These are phyloP conservation scores for Nansenia antarctica DNA, from an alignment of 2,113 vertebrate species.

Conservation along the genomic window DNA sequence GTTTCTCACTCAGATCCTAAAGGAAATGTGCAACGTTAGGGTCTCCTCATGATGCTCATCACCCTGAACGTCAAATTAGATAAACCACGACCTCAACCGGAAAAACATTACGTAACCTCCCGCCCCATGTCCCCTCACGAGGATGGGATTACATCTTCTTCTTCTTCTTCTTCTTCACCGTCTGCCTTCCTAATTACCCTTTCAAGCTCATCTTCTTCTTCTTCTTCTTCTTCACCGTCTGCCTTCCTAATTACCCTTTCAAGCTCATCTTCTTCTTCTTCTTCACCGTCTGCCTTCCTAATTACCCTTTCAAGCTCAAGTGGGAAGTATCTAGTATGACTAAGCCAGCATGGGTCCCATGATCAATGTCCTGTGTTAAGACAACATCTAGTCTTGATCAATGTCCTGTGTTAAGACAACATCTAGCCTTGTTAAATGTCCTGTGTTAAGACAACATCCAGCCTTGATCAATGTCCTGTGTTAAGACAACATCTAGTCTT, in stretches of 20 bases:
- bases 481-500: too few relatives aligned
- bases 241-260: neutral
- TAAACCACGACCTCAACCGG: slow-evolving; percentile 51
- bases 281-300: neutral
- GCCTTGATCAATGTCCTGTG: too few relatives aligned
- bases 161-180: slow-evolving; percentile 29
- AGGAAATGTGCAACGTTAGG: slow-evolving; percentile 62
- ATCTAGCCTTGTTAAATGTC: too few relatives aligned
- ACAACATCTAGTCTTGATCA: too few relatives aligned
- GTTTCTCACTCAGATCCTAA: too few relatives aligned
- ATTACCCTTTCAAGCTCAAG: slow-evolving; percentile 48
- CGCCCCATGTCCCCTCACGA: slow-evolving; percentile 48
- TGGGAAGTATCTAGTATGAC: slow-evolving; percentile 51
- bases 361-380: slow-evolving; percentile 56
- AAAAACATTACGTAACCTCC: slow-evolving; percentile 58
- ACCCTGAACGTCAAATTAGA: slow-evolving; percentile 66
- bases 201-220: too few relatives aligned
- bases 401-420: too few relatives aligned
- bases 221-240: neutral
- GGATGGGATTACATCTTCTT: slow-evolving; percentile 47
- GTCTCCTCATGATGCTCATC: slow-evolving; percentile 68
- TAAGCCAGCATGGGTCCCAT: slow-evolving; percentile 61
- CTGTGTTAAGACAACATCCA: too few relatives aligned
- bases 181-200: neutral
- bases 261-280: too few relatives aligned